Percentiles rank a stretch among this genome's conserved stretches.
phyloP scores from a whole-genome alignment of 2,888 invertebrate species.

The Archips crataeganus region DNA sequence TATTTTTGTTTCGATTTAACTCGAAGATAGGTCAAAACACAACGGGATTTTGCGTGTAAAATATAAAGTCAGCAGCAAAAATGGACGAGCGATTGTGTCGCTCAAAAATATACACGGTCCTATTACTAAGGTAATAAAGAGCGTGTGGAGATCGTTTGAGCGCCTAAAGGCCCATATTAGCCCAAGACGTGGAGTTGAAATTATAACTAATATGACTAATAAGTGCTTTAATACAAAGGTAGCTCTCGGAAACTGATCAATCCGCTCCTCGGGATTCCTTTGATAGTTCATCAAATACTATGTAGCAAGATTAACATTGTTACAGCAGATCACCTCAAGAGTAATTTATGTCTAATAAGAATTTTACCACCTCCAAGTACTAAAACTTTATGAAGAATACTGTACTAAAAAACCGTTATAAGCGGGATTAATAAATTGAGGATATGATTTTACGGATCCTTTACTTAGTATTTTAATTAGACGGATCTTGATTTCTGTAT shows the following conservation, averaged over 20 bases:
- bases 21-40: no score
- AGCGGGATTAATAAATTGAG: constrained; percentile 43
- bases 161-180: no score
- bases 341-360: constrained; percentile 72
- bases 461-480: constrained; percentile 17
- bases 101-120: no score
- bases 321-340: constrained; percentile 53
- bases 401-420: constrained; percentile 47
- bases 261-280: constrained; percentile 21
- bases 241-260: constrained; percentile 1
- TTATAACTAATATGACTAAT: neutral
- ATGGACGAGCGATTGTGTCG: no score
- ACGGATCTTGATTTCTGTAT: neutral
- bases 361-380: constrained; percentile 62
- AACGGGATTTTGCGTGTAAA: no score
- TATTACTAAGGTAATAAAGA: no score
- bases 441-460: constrained; percentile 26
- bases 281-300: constrained; percentile 53
- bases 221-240: neutral
- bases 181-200: neutral
- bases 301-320: constrained; percentile 56
- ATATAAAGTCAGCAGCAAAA: no score
- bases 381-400: constrained; percentile 61
- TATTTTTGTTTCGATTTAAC: no score
- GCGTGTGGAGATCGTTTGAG: no score